Conservation (phyloP, 2,797 vertebrate genomes). For the Parambassis ranga region DNA sequence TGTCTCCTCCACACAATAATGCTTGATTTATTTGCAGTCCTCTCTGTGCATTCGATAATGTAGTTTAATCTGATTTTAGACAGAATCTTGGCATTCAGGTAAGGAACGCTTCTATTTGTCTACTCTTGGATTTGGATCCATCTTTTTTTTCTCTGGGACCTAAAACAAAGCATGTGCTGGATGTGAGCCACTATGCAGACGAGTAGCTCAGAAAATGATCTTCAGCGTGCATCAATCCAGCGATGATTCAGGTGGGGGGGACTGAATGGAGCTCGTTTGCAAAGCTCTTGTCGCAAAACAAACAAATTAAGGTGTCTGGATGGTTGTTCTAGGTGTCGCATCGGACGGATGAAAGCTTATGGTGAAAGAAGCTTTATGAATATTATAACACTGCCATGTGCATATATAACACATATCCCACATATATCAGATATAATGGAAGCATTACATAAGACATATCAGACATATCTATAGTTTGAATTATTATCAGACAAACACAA, state of each 20-base stretch:
- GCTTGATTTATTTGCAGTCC: conserved; percentile 69
- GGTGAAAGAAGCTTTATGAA: conserved; percentile 2
- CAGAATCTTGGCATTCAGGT: conserved; percentile 66
- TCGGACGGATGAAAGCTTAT: conserved; percentile 21
- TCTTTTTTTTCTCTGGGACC: conserved; percentile 67
- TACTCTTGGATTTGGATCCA: conserved; percentile 65
- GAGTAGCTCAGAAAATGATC: conserved; percentile 74
- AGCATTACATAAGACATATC: background rate
- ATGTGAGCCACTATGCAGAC: conserved; percentile 70
- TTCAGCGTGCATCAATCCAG: conserved; percentile 65
- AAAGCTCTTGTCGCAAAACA: conserved; percentile 59
- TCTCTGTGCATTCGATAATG: conserved; percentile 55
- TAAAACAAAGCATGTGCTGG: conserved; percentile 74
- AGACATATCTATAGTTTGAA: conserved; percentile 22
- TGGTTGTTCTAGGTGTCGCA: conserved; percentile 5
- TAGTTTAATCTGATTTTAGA: conserved; percentile 62
- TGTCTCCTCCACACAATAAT: conserved; percentile 57
- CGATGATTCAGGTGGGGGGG: conserved; percentile 64
- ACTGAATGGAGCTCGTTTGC: conserved; percentile 54
- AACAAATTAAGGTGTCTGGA: conserved; percentile 52
- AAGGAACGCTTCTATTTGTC: conserved; percentile 61
- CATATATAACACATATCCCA: background rate
- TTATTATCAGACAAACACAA: background rate
- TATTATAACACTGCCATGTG: background rate
- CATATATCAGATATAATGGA: background rate